Evolutionary conservation across 1,140 invertebrate genomes (phyloP), one percentile per base, ranked within the genome.

Genomic region (Leptinotarsa lineolata): DNA sequence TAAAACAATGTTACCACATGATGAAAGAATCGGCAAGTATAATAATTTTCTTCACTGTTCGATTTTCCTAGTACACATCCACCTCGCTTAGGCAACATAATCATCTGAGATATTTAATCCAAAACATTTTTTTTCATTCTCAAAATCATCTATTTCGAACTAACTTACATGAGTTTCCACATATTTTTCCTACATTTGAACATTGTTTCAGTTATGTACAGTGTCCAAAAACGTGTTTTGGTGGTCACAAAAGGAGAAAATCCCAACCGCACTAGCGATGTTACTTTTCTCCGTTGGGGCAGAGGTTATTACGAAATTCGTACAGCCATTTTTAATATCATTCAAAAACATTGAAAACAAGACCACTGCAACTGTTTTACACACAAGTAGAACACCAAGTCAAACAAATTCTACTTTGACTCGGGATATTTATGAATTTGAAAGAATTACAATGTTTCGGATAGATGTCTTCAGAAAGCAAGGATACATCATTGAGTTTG

Each of bases 121-220:
- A 22, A 22, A n/a, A 22, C 21, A 22, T 22, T 22, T 22, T 22
- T 2, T 22, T 22, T 22, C 21, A 22, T 22, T 22, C 21, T 22
- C n/a, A 22, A 22, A 22, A 22, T 22, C 1, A 22, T 22, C 21
- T 22, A 22, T 22, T 22, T 22, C 21, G 21, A 22, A 22, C 21
- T 22, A 2, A 2, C 21, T 22, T 22, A 39, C 30, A n/a, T 45
- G 22, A 66, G n/a, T 8, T 16, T 73, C 2, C 63, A 16, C 45
- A 54, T 54, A 54, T 8, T 39, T 11, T 39, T 39, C 11, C 8
- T 11, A 39, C 30, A 39, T 39, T 2, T 11, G 30, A 39, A 39
- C 30, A 39, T 39, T 54, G 48, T 68, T 71, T 22, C 54, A 77
- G 76, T 18, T 77, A 63, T 77, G 76, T 70, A 58, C 72, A 6